Evolutionary conservation across 2,888 invertebrate species (phyloP).

Genomic region (Syritta pipiens): DNA sequence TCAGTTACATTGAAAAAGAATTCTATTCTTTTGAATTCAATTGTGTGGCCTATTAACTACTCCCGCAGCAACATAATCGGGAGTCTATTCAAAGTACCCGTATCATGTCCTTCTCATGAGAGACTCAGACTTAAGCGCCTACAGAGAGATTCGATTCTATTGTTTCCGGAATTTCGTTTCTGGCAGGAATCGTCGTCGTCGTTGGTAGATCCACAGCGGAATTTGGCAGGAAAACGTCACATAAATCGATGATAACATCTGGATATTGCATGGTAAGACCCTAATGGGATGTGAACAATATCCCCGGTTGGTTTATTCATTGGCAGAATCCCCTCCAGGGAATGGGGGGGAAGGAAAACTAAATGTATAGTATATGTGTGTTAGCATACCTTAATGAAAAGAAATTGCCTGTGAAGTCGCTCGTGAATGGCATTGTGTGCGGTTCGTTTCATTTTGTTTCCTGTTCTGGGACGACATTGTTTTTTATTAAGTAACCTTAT

Average conservation of each 20-base stretch:
- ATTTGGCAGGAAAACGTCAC: conserved; percentile 46
- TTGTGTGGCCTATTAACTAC: background rate
- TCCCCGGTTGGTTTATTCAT: conserved; percentile 44
- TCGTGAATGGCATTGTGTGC: conserved; percentile 30
- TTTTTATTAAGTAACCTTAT: conserved; percentile 53
- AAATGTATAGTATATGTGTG: conserved; percentile 20
- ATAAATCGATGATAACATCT: conserved; percentile 65
- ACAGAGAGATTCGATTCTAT: conserved; percentile 7
- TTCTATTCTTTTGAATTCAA: background rate
- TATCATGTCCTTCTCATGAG: background rate
- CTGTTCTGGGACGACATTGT: conserved; percentile 49
- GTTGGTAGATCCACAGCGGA: conserved; percentile 20
- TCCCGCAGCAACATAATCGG: background rate
- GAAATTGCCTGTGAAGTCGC: conserved; percentile 62
- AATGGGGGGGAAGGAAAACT: no score
- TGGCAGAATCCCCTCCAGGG: conserved; percentile 34
- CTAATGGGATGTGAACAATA: conserved; percentile 53
- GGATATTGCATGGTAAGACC: conserved; percentile 57
- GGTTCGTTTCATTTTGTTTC: conserved; percentile 37
- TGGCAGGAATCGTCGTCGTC: no score
- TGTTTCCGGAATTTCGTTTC: conserved; percentile 39
- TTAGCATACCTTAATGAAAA: conserved; percentile 59
- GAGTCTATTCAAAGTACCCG: conserved; percentile 5
- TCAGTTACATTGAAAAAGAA: no score
- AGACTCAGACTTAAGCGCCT: no score